These are phyloP conservation scores for Ceratina australensis DNA, from an alignment of 1,140 invertebrate species.

Conservation along the genomic window DNA sequence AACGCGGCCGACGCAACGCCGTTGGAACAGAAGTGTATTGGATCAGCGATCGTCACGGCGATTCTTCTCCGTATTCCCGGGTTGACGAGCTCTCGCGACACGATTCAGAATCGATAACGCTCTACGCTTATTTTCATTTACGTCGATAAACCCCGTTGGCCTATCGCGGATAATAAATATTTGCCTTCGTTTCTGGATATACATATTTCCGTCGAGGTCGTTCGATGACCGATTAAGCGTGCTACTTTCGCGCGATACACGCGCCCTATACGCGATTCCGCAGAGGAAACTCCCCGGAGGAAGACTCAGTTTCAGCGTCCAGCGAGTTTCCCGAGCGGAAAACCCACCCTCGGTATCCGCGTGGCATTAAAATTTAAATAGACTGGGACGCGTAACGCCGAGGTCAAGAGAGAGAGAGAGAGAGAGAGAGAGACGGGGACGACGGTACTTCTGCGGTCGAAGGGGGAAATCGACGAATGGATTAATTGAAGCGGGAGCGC, in stretches of 20 bases:
- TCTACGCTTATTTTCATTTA: constrained; percentile 10
- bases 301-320: too few species aligned
- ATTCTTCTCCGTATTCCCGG: too few species aligned
- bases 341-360: background rate
- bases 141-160: constrained; percentile 22
- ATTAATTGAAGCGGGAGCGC: constrained; percentile 30
- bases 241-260: background rate
- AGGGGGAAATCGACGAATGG: background rate
- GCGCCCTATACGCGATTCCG: background rate
- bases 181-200: constrained; percentile 15
- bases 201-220: constrained; percentile 15
- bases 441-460: background rate
- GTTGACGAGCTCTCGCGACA: too few species aligned
- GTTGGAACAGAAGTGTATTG: too few species aligned
- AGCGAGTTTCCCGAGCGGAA: background rate
- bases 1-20: too few species aligned
- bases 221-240: constrained; percentile 39
- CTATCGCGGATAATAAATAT: constrained; percentile 32
- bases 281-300: too few species aligned
- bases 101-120: too few species aligned
- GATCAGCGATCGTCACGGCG: too few species aligned
- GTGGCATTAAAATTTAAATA: constrained; percentile 11
- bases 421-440: background rate
- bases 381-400: background rate
- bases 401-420: background rate